phyloP scores from a whole-genome alignment of 2,888 invertebrate species.

The Antheraea yamamai region DNA sequence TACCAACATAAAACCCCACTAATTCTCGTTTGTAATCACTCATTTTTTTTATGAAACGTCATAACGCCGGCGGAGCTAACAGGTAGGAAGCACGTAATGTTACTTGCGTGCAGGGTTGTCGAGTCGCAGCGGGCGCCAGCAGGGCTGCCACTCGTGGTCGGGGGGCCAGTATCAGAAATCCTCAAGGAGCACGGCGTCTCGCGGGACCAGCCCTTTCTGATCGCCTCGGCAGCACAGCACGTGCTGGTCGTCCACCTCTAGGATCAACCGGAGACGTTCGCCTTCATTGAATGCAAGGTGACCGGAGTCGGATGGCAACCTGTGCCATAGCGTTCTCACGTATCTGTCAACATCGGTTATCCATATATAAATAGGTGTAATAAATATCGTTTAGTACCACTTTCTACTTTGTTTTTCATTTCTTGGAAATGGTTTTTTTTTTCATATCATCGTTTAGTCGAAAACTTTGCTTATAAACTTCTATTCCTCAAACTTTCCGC shows the following conservation, averaged over 20 bases:
- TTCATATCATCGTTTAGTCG: too few relatives aligned
- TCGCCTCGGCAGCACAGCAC: constrained; percentile 88
- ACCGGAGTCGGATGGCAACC: constrained; percentile 89
- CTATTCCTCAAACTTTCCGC: too few relatives aligned
- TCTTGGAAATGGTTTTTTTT: too few relatives aligned
- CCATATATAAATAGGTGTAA: neutral
- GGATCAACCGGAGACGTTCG: constrained; percentile 86
- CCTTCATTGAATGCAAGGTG: constrained; percentile 90
- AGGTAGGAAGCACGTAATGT: neutral
- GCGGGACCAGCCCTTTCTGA: constrained; percentile 89
- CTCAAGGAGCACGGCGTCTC: constrained; percentile 84
- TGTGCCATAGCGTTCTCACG: constrained; percentile 88
- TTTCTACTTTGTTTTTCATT: too few relatives aligned
- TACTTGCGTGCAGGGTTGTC: constrained; percentile 34
- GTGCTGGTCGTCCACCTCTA: constrained; percentile 90
- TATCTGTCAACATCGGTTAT: constrained; percentile 66
- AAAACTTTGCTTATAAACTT: too few relatives aligned
- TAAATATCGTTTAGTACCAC: too few relatives aligned
- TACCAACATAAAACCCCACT: constrained; percentile 1
- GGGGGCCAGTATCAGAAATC: constrained; percentile 78
- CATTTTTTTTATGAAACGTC: neutral
- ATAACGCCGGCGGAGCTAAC: neutral
- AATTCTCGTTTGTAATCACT: neutral
- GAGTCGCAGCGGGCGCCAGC: constrained; percentile 67
- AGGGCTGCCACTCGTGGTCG: constrained; percentile 73